Conservation (phyloP, 2,113 vertebrate species). For the Mola mola region DNA sequence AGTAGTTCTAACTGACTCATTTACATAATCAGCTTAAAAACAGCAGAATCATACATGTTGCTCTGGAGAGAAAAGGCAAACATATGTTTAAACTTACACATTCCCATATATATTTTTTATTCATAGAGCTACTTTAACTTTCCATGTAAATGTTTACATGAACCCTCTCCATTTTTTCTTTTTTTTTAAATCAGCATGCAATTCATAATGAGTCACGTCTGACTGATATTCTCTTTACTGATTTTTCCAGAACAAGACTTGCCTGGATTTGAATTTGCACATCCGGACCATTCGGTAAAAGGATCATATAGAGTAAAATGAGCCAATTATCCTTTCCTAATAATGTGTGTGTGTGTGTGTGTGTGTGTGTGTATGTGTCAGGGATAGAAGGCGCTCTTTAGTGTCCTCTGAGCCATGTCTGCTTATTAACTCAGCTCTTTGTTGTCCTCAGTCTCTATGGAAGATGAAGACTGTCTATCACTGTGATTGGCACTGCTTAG, state of each 20-base stretch:
- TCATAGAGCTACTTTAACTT: background rate
- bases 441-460: conserved; percentile 55
- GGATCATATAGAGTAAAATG: conserved; percentile 33
- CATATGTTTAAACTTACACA: background rate
- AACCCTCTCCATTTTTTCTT: background rate
- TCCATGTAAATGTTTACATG: background rate
- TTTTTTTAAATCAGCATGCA: background rate
- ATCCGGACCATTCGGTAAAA: conserved; percentile 16
- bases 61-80: background rate
- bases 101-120: background rate
- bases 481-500: conserved; percentile 55
- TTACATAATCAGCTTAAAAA: background rate
- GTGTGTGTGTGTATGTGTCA: background rate
- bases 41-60: background rate
- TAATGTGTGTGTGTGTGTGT: conserved; percentile 30
- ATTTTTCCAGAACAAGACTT: background rate
- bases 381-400: conserved; percentile 50
- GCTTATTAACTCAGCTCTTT: conserved; percentile 60
- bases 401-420: conserved; percentile 57
- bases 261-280: conserved; percentile 9
- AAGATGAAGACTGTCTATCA: conserved; percentile 62
- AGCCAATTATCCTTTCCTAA: conserved; percentile 55
- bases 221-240: background rate
- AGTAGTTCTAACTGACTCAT: too few relatives aligned
- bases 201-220: background rate